Percentiles rank a stretch among this genome's conserved stretches.
Evolutionary conservation across 2,797 vertebrate genomes (phyloP).

Genomic region (Peromyscus attwateri): DNA sequence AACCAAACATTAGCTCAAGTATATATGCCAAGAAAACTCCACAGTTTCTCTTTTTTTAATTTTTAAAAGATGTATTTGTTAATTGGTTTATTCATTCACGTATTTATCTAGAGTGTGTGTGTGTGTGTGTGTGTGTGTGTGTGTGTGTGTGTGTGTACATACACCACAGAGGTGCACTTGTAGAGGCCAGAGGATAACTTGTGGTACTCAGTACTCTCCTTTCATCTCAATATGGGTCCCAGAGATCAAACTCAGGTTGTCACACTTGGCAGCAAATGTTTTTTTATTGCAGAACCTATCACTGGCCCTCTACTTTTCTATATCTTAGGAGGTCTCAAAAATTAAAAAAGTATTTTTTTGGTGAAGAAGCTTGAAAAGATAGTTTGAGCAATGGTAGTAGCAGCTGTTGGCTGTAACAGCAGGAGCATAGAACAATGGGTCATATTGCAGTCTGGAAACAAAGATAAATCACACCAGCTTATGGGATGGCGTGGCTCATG

Average conservation of each 20-base stretch:
- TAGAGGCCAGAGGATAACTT: neutral
- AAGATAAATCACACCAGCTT: neutral
- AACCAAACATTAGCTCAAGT: neutral
- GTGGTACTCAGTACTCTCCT: neutral
- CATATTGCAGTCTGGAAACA: neutral
- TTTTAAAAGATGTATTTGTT: neutral
- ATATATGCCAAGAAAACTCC: neutral
- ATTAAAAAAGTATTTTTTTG: neutral
- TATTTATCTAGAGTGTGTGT: neutral
- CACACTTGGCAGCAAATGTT: neutral
- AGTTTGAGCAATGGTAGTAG: neutral
- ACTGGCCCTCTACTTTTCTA: neutral
- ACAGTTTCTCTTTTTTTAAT: neutral
- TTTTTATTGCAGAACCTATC: neutral
- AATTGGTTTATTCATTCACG: neutral
- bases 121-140: neutral
- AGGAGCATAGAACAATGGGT: neutral
- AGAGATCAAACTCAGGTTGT: neutral
- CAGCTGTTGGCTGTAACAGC: neutral
- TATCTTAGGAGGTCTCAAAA: neutral
- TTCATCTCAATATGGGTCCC: neutral
- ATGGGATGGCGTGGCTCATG: neutral
- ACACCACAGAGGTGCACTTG: neutral
- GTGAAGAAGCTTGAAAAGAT: slow-evolving; percentile 44
- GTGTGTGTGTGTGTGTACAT: neutral